Evolutionary conservation across 2,113 vertebrate genomes (phyloP), one percentile per base, ranked within the genome.

Genomic region (Motacilla tschutschensis): DNA sequence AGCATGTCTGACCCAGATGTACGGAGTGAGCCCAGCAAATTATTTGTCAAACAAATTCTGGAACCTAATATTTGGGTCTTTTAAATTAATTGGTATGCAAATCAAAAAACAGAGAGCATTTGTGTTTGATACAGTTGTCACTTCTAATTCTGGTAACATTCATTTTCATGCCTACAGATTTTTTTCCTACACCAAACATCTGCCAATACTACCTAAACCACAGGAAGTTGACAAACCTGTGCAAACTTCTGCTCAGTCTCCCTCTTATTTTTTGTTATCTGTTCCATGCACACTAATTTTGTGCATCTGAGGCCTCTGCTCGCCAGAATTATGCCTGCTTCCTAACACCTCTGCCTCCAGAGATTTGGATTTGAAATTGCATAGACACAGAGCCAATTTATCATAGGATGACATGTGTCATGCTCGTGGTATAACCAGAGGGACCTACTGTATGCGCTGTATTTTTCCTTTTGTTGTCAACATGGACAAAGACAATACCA

Each of bases 311-410:
- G 98, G 97, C 97, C 97, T 98, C 97, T 94, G 96, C 94, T 96
- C 65, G 94, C 98, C 98, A 98, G 97, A 97, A 98, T 98, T 97
- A 98, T 97, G 97, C 96, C 97, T 97, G 96, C 96, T 98, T 98
- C 95, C 97, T 97, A 97, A 97, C 97, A 97, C 96, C 96, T 96
- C 96, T 96, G 98, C 98, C 98, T 99, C 98, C 96, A 97, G 98
- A 99, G 99, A 98, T 99, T 99, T 99, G 97, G 98, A 98, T 98
- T 98, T 98, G 97, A 99, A 99, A 99, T 97, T 98, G 98, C 99
- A 98, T 97, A 99, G 98, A 99, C 98, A 98, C 97, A 95, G 97
- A 98, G 98, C 98, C 98, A 99, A 99, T 99, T 99, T 99, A 99
- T 99, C 98, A 99, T 97, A 97, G 96, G 98, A 98, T 99, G 98